Base-by-base conservation (phyloP, 2,888 invertebrate species). In the Drosophila mettleri region DNA sequence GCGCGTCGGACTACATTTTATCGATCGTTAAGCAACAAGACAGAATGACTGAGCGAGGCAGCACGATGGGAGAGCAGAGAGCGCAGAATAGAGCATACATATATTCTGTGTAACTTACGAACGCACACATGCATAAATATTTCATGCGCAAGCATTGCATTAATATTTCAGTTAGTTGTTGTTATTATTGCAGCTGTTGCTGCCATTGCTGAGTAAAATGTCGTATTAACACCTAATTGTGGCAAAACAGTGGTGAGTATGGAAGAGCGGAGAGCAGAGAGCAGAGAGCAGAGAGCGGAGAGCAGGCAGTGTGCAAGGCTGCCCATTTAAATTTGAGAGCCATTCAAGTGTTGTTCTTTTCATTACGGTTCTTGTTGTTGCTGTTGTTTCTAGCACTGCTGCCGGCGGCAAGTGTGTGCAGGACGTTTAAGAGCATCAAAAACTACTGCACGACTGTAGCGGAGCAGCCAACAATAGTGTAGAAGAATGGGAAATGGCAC, bases 201-300 rank as follows among this genome's bases (percentile, higher is more conserved):
- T 39, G 52, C 41, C 58, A 38, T 33, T 45, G 49, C 71, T 72
- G 49, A 72, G 68, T 71, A 77, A 76, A 86, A 76, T 82, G 80
- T 69, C 74, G 69, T 71, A 86, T 83, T 83, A 83, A 86, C 86
- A 86, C 80, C 78, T 80, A 84, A 86, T 84, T 83, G 80, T 67
- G 69, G 82, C 73, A 68, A 78, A 69, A 64, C 57, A 57, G 55
- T 33, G 55, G 38, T n/a, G 49, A 18, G 49, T 12, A 38, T 5
- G 27, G 12, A 57, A 18, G 49, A 12, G 33, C 7, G 27, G 12
- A 57, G 27, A 34, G 27, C 33, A 51, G 16, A 51, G 16, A n/a
- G 36, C 20, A 43, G 16, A 38, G 29, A 14, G 41, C 24, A 24
- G 24, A 14, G 14, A 14, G 14, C 14, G 8, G 8, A n/a, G n/a